Conservation (phyloP, 2,888 invertebrate genomes). For the Volucella bombylans region DNA sequence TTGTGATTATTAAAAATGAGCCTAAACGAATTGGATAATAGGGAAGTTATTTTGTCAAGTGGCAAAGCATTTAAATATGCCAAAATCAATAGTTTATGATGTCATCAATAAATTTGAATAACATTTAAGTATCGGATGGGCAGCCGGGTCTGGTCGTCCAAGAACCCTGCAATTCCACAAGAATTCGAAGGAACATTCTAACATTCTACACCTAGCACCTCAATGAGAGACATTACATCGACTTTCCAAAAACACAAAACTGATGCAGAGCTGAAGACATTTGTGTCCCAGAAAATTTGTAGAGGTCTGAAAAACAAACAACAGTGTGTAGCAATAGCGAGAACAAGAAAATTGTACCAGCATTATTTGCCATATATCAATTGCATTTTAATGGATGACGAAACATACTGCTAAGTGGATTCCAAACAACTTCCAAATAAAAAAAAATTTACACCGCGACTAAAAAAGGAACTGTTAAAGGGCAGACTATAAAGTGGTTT, state of each 20-base stretch:
- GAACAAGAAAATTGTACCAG: neutral
- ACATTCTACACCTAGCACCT: neutral
- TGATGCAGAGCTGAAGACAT: too few species aligned
- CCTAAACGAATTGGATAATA: neutral
- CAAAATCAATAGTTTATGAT: neutral
- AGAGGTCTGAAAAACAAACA: neutral
- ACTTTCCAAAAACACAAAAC: too few species aligned
- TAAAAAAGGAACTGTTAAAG: too few species aligned
- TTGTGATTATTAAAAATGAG: neutral
- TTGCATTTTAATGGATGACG: too few species aligned
- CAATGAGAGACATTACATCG: neutral
- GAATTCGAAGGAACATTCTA: neutral
- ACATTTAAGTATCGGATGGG: too few species aligned
- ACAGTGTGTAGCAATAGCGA: too few species aligned
- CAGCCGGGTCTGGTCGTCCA: neutral
- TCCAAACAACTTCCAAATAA: too few species aligned
- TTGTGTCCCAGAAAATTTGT: neutral
- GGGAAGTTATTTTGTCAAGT: neutral
- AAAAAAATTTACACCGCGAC: too few species aligned
- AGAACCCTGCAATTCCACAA: neutral
- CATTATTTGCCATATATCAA: too few species aligned
- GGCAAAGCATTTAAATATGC: neutral
- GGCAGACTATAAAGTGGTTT: too few species aligned
- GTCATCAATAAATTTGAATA: too few species aligned
- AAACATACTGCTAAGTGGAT: too few species aligned